Evolutionary conservation across 2,113 vertebrate genomes (phyloP), one percentile per base, ranked within the genome.

Genomic region (Cichladusa arquata): DNA sequence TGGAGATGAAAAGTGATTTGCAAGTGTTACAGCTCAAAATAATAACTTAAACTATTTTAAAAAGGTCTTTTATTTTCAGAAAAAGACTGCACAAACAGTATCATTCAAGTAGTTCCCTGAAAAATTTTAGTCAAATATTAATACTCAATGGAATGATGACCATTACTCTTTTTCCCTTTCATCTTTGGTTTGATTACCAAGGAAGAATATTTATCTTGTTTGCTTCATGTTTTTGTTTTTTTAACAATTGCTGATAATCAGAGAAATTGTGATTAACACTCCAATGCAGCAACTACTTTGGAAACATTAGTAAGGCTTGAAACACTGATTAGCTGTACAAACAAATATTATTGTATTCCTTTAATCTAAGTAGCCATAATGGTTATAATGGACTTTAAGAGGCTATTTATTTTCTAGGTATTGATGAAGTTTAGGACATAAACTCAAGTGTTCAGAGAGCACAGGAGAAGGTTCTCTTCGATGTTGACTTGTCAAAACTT

Each of bases 331-430:
- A 95, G 74, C 42, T 82, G 13, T 77, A 65, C 54, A 77, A 79
- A 91, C 54, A 92, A 86, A 60, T 53, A 87, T 29, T 67, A 56
- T 47, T 0, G 0, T 70, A 60, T 51, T 92, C 40, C 40, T 88
- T 86, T 88, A 74, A 51, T 79, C 73, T 64, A 87, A 87, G 70
- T 72, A 91, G 40, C 73, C 31, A 14, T 91, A 72, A 86, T 50
- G 33, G 28, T 86, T 88, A 73, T 86, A 95, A 91, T 81, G 80
- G 80, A 76, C 73, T 74, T 83, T 53, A 81, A 81, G 61, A 92
- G 57, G 40, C n/a, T 70, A 26, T 91, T 93, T 76, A 56, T 92
- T 93, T 92, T 92, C 6, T 53, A 0, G 0, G 19, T 85, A 90
- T 72, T 80, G 84, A 73, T 22, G 56, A 31, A 82, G 42, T 65